These are phyloP conservation scores for Heliornis fulica DNA, from an alignment of 2,113 vertebrate genomes.

Conservation along the genomic window DNA sequence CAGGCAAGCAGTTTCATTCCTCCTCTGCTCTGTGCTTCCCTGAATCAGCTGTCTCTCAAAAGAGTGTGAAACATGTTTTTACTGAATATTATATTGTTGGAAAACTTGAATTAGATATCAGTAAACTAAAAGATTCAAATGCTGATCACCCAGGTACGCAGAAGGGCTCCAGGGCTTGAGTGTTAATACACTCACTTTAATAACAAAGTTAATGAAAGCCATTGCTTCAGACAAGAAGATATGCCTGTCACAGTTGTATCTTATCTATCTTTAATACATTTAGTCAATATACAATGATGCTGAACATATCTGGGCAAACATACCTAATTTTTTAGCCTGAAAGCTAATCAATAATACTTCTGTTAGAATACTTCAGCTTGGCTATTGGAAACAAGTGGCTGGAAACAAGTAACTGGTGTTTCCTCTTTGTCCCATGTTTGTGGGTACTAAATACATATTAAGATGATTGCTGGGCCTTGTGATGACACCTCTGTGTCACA, in stretches of 20 bases:
- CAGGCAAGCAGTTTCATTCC: not conserved
- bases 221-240: slow-evolving; percentile 2
- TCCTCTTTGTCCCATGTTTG: not conserved
- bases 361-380: slow-evolving; percentile 16
- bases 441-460: not conserved
- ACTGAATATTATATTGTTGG: not conserved
- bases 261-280: slow-evolving; percentile 55
- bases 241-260: not conserved
- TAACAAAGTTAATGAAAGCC: not conserved
- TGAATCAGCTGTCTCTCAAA: not conserved
- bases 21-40: not conserved
- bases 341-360: slow-evolving; percentile 65
- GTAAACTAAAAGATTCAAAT: not conserved
- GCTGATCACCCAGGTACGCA: not conserved
- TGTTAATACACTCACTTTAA: not conserved
- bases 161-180: not conserved
- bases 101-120: not conserved
- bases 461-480: not conserved
- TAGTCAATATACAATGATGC: slow-evolving; percentile 61
- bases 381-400: not conserved
- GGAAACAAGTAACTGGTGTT: not conserved
- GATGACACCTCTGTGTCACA: not conserved
- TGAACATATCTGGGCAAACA: slow-evolving; percentile 51
- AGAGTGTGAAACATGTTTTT: not conserved
- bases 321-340: slow-evolving; percentile 44